These are phyloP conservation scores for Drosophila peninsularis DNA, from an alignment of 2,888 invertebrate species.

Conservation along the genomic window DNA sequence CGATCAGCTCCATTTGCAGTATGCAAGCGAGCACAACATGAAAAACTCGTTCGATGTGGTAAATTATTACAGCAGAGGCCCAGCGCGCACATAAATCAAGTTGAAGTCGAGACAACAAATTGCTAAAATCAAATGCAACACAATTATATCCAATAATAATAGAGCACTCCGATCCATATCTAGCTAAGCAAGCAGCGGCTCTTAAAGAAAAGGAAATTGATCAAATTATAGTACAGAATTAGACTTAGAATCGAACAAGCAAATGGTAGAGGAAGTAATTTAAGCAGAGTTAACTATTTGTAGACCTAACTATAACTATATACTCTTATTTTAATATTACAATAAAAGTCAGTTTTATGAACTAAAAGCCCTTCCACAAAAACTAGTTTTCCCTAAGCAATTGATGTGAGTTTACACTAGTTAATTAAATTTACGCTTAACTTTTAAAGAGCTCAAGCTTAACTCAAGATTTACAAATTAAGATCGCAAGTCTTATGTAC, in stretches of 20 bases:
- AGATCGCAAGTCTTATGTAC: neutral
- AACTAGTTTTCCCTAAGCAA: neutral
- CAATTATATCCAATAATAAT: conserved; percentile 64
- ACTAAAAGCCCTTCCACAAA: conserved; percentile 3
- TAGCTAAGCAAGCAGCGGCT: conserved; percentile 33
- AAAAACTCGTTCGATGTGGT: conserved; percentile 43
- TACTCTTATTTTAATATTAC: neutral
- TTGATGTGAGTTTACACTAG: neutral
- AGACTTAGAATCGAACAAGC: neutral
- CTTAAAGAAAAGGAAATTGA: conserved; percentile 42
- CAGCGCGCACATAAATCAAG: conserved; percentile 56
- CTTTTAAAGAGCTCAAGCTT: neutral
- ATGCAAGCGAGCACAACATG: neutral
- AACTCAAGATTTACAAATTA: conserved; percentile 15
- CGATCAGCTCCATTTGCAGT: conserved; percentile 4
- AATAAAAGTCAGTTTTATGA: neutral
- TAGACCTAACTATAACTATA: neutral
- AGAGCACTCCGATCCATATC: conserved; percentile 35
- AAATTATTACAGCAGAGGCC: conserved; percentile 45
- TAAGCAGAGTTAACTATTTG: neutral
- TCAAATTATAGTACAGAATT: conserved; percentile 45
- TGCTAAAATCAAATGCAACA: conserved; percentile 48
- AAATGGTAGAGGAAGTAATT: conserved; percentile 15
- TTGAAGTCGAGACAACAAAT: conserved; percentile 31
- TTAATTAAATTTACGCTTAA: conserved; percentile 6